Percentiles rank a stretch among this genome's conserved stretches.
These are phyloP conservation scores for Hepsetus odoe DNA, from an alignment of 2,113 vertebrate species.

Conservation along the genomic window DNA sequence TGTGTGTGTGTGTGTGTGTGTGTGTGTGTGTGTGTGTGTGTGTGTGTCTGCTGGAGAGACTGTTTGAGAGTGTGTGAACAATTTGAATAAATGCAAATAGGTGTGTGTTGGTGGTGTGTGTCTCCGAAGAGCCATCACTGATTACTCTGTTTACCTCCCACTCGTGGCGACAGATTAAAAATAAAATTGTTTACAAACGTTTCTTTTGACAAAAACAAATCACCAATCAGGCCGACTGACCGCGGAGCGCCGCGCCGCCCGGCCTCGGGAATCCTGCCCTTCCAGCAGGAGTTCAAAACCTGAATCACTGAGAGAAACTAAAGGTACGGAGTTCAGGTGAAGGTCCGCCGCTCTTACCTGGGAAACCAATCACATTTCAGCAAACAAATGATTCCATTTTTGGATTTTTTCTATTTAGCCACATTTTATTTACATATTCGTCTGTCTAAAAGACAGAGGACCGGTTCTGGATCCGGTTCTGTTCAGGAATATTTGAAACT, in stretches of 20 bases:
- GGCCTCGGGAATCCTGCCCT: too few relatives aligned
- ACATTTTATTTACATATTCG: too few relatives aligned
- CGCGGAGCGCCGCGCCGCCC: conserved; percentile 55
- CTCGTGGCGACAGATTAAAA: conserved; percentile 65
- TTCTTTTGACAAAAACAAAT: conserved; percentile 60
- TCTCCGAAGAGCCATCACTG: conserved; percentile 39
- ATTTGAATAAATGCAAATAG: not conserved
- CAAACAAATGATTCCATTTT: too few relatives aligned
- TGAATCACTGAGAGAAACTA: too few relatives aligned
- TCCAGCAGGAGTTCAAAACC: not conserved
- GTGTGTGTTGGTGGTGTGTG: conserved; percentile 13
- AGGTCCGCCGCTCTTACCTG: too few relatives aligned
- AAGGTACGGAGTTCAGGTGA: too few relatives aligned
- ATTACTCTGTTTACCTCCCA: conserved; percentile 73
- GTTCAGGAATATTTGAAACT: too few relatives aligned
- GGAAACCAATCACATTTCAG: too few relatives aligned
- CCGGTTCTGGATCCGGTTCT: too few relatives aligned
- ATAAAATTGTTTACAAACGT: conserved; percentile 61
- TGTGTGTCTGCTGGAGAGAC: not conserved
- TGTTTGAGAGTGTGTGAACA: not conserved
- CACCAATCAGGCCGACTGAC: conserved; percentile 67
- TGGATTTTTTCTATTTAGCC: too few relatives aligned
- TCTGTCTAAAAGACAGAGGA: too few relatives aligned
- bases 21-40: not conserved
- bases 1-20: too few relatives aligned